These are phyloP conservation scores for Drosophila ananassae DNA, from an alignment of 1,140 invertebrate species.

Conservation along the genomic window DNA sequence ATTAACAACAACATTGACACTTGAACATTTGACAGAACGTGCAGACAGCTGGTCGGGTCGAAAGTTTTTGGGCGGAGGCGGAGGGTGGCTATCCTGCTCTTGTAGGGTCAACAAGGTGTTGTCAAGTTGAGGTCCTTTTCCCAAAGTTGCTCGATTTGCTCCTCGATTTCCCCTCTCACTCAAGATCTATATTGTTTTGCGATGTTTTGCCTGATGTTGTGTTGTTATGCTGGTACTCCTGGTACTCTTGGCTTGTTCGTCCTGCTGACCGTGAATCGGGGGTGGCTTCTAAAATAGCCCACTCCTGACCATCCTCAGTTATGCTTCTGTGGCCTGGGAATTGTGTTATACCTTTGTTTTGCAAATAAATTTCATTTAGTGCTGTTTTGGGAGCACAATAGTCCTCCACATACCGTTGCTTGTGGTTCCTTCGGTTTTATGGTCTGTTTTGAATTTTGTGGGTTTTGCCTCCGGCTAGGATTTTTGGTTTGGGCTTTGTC, in stretches of 20 bases:
- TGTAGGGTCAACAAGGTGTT: slow-evolving; percentile 72
- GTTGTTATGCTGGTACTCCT: not conserved
- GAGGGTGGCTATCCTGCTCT: not conserved
- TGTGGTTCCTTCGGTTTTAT: slow-evolving; percentile 18
- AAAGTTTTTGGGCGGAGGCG: slow-evolving; percentile 1
- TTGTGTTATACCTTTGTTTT: slow-evolving; percentile 52
- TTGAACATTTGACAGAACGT: slow-evolving; percentile 75
- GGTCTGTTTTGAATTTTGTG: slow-evolving; percentile 8
- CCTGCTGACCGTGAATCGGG: slow-evolving; percentile 7
- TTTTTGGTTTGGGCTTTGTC: not conserved
- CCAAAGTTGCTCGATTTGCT: slow-evolving; percentile 47
- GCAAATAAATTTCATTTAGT: slow-evolving; percentile 64
- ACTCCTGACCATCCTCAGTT: slow-evolving; percentile 9
- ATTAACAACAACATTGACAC: slow-evolving; percentile 82
- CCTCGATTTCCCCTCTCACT: slow-evolving; percentile 1
- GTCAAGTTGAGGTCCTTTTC: slow-evolving; percentile 55
- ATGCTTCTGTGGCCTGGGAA: slow-evolving; percentile 37
- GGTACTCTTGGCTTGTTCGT: slow-evolving; percentile 21
- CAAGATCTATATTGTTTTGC: slow-evolving; percentile 44
- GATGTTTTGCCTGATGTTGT: slow-evolving; percentile 39
- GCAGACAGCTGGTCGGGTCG: slow-evolving; percentile 49
- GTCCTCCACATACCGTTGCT: slow-evolving; percentile 14
- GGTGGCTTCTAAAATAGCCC: slow-evolving; percentile 44
- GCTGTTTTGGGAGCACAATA: slow-evolving; percentile 43
- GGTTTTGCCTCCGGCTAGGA: not conserved